Percentiles rank a stretch among this genome's conserved stretches.
Evolutionary conservation across 2,797 vertebrate genomes (phyloP).

Genomic region (Danio kyathit): DNA sequence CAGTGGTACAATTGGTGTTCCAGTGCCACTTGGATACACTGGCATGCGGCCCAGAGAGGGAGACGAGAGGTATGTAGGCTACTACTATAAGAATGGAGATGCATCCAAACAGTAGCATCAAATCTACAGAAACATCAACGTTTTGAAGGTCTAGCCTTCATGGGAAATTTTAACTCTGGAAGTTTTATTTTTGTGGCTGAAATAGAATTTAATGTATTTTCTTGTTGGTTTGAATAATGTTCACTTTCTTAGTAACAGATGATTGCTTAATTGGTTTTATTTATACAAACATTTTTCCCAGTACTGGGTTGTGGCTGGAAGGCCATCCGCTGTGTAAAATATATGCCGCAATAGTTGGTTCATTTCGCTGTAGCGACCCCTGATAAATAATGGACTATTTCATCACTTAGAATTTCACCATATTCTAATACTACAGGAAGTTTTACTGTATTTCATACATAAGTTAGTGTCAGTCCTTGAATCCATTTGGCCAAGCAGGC

Average conservation of each 20-base stretch:
- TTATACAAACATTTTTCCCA: neutral
- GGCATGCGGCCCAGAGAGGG: slow-evolving; percentile 55
- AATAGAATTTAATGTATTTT: neutral
- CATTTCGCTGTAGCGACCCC: too few species aligned
- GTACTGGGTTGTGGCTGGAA: too few species aligned
- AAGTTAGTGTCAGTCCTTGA: neutral
- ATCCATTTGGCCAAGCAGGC: neutral
- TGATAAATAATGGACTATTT: too few species aligned
- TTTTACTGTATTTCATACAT: neutral
- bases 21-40: slow-evolving; percentile 47
- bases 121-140: slow-evolving; percentile 16
- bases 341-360: too few species aligned
- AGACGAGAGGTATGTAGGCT: slow-evolving; percentile 70
- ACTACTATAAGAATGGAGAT: slow-evolving; percentile 48
- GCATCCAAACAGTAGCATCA: slow-evolving; percentile 28
- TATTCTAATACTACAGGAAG: neutral
- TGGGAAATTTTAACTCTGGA: neutral
- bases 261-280: slow-evolving; percentile 13
- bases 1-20: slow-evolving; percentile 59
- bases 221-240: slow-evolving; percentile 1
- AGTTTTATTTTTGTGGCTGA: neutral
- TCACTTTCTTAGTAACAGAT: neutral
- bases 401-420: neutral
- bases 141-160: neutral
- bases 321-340: too few species aligned